phyloP scores from a whole-genome alignment of 2,113 vertebrate species.

The Trinectes maculatus region DNA sequence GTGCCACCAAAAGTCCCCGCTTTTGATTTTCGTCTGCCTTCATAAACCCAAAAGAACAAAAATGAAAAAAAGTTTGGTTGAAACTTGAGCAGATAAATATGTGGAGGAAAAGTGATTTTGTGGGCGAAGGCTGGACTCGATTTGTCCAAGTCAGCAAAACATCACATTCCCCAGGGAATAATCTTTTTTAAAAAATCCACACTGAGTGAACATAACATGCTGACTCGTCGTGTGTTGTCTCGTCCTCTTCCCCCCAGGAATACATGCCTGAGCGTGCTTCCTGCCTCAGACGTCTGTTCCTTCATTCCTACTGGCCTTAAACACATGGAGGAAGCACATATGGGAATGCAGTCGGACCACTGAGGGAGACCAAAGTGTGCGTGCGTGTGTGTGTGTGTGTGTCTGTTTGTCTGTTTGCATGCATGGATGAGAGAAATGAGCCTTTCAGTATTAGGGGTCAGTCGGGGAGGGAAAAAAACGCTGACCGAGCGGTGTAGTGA shows the following conservation, averaged over 20 bases:
- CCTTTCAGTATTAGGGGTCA: conserved; percentile 78
- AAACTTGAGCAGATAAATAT: not conserved
- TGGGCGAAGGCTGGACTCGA: not conserved
- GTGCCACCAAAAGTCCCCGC: too few relatives aligned
- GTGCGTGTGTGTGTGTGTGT: conserved; percentile 14
- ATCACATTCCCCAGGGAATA: not conserved
- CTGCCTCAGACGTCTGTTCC: conserved; percentile 57
- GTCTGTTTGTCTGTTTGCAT: conserved; percentile 11
- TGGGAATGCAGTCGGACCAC: conserved; percentile 74
- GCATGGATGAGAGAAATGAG: conserved; percentile 50
- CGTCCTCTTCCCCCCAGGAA: conserved; percentile 62
- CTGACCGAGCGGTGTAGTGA: conserved; percentile 45
- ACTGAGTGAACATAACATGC: not conserved
- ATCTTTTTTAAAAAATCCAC: not conserved
- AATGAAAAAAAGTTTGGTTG: not conserved
- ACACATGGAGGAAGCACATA: conserved; percentile 64
- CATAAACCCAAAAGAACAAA: too few relatives aligned
- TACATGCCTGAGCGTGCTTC: conserved; percentile 76
- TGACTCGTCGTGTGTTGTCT: conserved; percentile 25
- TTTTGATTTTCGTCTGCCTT: too few relatives aligned
- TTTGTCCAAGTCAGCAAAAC: not conserved
- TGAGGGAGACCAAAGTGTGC: conserved; percentile 60
- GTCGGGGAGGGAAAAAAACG: conserved; percentile 29
- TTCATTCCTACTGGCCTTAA: conserved; percentile 71
- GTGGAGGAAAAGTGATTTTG: not conserved